Evolutionary conservation across 2,888 invertebrate genomes (phyloP).

Genomic region (Pseudoips prasinana): DNA sequence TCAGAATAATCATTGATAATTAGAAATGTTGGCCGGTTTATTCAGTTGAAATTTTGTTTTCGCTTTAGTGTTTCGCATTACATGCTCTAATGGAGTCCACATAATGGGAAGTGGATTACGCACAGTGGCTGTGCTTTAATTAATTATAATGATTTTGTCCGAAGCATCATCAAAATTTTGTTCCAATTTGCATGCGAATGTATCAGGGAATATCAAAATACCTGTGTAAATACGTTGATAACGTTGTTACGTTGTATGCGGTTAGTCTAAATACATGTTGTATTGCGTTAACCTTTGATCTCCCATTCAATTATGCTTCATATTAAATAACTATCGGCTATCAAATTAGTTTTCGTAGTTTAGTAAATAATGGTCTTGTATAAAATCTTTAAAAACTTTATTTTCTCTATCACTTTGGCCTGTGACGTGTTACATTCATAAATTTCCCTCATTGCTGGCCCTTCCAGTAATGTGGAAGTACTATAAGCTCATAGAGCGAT

Average conservation of each 20-base stretch:
- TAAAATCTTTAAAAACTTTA: too few species aligned
- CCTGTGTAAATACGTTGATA: constrained; percentile 10
- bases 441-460: too few species aligned
- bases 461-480: too few species aligned
- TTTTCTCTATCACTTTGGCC: too few species aligned
- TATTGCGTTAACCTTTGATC: too few species aligned
- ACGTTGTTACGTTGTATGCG: background rate
- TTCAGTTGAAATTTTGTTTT: constrained; percentile 38
- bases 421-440: too few species aligned
- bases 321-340: too few species aligned
- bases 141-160: constrained; percentile 44
- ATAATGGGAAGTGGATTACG: constrained; percentile 36
- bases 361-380: too few species aligned
- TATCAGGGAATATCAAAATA: constrained; percentile 17
- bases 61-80: constrained; percentile 30
- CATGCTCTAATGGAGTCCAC: constrained; percentile 37
- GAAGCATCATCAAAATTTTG: constrained; percentile 38
- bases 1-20: constrained; percentile 20
- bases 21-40: constrained; percentile 24
- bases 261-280: background rate
- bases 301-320: too few species aligned
- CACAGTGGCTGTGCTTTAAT: constrained; percentile 31
- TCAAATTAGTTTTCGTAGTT: too few species aligned
- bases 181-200: constrained; percentile 27
- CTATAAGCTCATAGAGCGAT: too few species aligned